Conservation (phyloP, 2,797 vertebrate genomes). For the Anisognathus igniventris region DNA sequence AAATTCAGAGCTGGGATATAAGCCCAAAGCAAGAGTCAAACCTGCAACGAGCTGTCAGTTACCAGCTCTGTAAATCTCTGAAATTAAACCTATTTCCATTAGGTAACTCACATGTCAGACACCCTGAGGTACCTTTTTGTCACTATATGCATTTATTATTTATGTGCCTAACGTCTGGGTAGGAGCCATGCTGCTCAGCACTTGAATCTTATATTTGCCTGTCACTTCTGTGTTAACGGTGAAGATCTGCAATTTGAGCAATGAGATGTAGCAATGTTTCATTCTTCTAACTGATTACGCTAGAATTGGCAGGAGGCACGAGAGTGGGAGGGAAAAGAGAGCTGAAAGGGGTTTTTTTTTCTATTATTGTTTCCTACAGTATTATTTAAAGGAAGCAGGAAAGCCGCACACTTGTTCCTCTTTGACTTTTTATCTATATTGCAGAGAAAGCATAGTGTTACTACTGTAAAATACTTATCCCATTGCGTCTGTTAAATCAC, state of each 20-base stretch:
- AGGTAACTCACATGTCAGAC: not conserved
- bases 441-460: slow-evolving; percentile 11
- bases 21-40: not conserved
- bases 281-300: slow-evolving; percentile 26
- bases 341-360: not conserved
- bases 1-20: slow-evolving; percentile 32
- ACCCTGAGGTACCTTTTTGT: slow-evolving; percentile 5
- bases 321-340: slow-evolving; percentile 56
- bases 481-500: slow-evolving; percentile 35
- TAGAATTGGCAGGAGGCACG: slow-evolving; percentile 55
- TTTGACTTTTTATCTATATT: slow-evolving; percentile 17
- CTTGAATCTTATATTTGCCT: not conserved
- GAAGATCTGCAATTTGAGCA: slow-evolving; percentile 44
- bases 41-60: not conserved
- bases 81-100: not conserved
- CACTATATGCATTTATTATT: not conserved
- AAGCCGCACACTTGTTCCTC: slow-evolving; percentile 27
- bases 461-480: slow-evolving; percentile 50
- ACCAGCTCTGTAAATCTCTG: not conserved
- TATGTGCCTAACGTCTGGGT: slow-evolving; percentile 34
- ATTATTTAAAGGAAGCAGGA: slow-evolving; percentile 38
- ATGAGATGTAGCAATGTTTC: slow-evolving; percentile 51
- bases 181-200: slow-evolving; percentile 1
- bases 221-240: not conserved
- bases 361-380: slow-evolving; percentile 30